Evolutionary conservation across 2,888 invertebrate genomes (phyloP).

Genomic region (Calameuta filiformis): DNA sequence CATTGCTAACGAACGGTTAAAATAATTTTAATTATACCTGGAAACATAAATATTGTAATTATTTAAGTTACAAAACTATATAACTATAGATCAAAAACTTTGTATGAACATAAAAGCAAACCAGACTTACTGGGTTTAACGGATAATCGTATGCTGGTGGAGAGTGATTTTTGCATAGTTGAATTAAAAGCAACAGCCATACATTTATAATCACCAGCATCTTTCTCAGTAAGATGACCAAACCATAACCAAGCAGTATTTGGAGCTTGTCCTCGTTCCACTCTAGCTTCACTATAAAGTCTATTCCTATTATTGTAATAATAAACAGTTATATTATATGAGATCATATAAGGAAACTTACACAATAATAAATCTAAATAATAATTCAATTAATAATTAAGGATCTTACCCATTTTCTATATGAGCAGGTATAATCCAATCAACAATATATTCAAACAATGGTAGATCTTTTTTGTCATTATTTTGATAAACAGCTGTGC

Average conservation of each 20-base stretch:
- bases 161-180: conserved; percentile 23
- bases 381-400: neutral
- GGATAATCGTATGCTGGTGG: conserved; percentile 32
- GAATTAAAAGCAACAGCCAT: conserved; percentile 32
- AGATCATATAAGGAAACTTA: neutral
- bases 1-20: neutral
- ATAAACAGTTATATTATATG: neutral
- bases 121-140: conserved; percentile 45
- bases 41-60: neutral
- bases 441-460: conserved; percentile 31
- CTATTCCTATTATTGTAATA: neutral
- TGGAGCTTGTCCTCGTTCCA: conserved; percentile 31
- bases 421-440: conserved; percentile 34
- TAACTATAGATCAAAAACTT: neutral
- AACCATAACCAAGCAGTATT: conserved; percentile 44
- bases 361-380: neutral
- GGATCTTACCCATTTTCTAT: conserved; percentile 33
- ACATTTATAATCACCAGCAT: conserved; percentile 49
- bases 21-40: neutral
- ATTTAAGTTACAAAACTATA: neutral
- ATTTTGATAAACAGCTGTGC: conserved; percentile 38
- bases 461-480: conserved; percentile 29
- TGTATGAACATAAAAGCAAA: neutral
- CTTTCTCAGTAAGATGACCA: conserved; percentile 42
- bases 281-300: conserved; percentile 29